Evolutionary conservation across 2,113 vertebrate species (phyloP).

Genomic region (Ibidorhyncha struthersii): DNA sequence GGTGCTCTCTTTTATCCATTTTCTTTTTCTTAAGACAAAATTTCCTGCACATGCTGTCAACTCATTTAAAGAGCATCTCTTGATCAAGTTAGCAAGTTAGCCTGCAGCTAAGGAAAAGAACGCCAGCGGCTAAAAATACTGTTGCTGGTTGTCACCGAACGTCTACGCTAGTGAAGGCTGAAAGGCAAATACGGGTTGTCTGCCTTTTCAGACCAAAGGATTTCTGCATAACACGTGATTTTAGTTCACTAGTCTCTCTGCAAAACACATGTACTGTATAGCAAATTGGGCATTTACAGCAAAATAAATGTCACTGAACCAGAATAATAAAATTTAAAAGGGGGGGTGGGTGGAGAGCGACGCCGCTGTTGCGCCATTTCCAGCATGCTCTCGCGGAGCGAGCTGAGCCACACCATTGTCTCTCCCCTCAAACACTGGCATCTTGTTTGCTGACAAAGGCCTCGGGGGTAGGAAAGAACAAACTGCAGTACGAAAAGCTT

Average conservation of each 20-base stretch:
- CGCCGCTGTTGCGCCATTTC: not conserved
- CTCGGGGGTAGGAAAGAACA: not conserved
- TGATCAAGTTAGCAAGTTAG: not conserved
- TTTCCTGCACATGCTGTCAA: not conserved
- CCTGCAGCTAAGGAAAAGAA: not conserved
- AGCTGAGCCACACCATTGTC: constrained; percentile 42
- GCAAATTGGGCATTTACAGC: not conserved
- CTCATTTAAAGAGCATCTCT: not conserved
- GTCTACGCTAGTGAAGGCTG: not conserved
- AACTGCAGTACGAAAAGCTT: constrained; percentile 1
- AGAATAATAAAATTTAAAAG: not conserved
- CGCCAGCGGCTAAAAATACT: not conserved
- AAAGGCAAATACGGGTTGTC: not conserved
- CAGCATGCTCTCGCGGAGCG: not conserved
- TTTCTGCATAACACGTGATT: not conserved
- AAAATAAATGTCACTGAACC: not conserved
- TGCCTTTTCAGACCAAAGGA: not conserved
- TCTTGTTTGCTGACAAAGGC: constrained; percentile 47
- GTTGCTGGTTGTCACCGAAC: not conserved
- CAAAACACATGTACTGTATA: not conserved
- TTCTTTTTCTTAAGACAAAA: not conserved
- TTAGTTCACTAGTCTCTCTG: not conserved
- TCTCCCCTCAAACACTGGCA: not conserved
- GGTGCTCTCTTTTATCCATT: not conserved
- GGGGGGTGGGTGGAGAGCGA: not conserved